Evolutionary conservation across 1,140 invertebrate genomes (phyloP), one percentile per base, ranked within the genome.

Genomic region (Drosophila truncata): DNA sequence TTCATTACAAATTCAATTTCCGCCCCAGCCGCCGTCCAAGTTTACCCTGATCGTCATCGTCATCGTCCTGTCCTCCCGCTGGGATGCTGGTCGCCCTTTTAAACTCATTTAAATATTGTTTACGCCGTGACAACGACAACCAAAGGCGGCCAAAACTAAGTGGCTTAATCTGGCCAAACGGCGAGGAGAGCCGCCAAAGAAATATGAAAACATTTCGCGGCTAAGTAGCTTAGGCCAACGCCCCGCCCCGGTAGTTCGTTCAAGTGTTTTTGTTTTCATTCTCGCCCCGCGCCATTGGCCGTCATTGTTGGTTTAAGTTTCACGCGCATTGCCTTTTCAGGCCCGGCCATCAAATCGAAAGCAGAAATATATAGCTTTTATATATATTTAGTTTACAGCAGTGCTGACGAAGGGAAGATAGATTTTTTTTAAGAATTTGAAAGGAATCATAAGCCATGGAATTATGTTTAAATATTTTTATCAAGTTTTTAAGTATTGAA

Each of bases 1-100:
- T 49, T 75, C 75, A 61, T 88, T 84, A 90, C 85, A 88, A 88
- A 88, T 88, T 88, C 84, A 88, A 90, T 88, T 88, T 88, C 85
- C 85, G 62, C 80, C 70, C 67, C 29, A 31, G 62, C 7, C 52
- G 1, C 55, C 54, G 18, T 20, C 61, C 49, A 39, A 66, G 41
- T 27, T 72, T 23, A 23, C 18, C 29, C 49, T 20, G 49, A 52
- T 33, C 49, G 3, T 3, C 44, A 52, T 33, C 49, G 3, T 3
- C 44, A 10, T 54, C 27, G 27, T 29, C 52, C 52, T 37, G 33
- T 14, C 33, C 1, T 54, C 50, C 50, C 35, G 31, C 50, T 35
- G 50, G 55, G 55, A 14, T 13, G 49, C 44, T 14, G 33, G 39
- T 23, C 64, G 65, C 66, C 57, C 54, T 63, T 63, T 78, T 78